Evolutionary conservation across 2,797 vertebrate genomes (phyloP).

Genomic region (Typhlichthys subterraneus): DNA sequence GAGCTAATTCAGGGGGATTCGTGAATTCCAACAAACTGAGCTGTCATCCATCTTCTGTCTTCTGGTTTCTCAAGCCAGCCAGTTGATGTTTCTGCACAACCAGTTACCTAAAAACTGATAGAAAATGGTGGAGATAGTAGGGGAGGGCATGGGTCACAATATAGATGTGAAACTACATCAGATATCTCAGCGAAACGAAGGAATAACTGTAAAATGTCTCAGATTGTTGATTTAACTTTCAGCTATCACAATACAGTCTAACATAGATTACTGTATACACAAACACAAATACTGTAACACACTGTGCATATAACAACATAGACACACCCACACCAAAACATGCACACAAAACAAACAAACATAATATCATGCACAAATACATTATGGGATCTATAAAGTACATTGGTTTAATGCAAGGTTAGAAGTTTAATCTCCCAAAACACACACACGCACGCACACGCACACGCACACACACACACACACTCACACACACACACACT

Average conservation of each 20-base stretch:
- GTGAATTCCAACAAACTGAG: no score
- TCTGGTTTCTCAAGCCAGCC: no score
- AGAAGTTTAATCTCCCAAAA: no score
- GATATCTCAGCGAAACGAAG: slow-evolving; percentile 8
- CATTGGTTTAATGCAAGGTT: no score
- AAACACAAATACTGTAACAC: no score
- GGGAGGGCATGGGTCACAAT: slow-evolving; percentile 4
- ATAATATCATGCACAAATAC: not conserved
- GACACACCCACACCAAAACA: not conserved
- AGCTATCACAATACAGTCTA: not conserved
- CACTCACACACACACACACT: not conserved
- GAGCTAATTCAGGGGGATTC: no score
- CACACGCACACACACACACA: not conserved
- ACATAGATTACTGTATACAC: not conserved
- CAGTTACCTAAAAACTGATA: not conserved
- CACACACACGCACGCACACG: slow-evolving; percentile 3
- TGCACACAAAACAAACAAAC: not conserved
- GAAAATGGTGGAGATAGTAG: not conserved
- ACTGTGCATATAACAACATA: no score
- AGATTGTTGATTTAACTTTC: not conserved
- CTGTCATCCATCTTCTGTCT: no score
- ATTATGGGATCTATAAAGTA: not conserved
- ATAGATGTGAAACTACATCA: slow-evolving; percentile 13
- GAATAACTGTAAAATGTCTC: not conserved
- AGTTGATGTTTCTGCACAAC: no score